Base-by-base conservation (phyloP, 2,888 invertebrate species). In the Cryptosula pallasiana region DNA sequence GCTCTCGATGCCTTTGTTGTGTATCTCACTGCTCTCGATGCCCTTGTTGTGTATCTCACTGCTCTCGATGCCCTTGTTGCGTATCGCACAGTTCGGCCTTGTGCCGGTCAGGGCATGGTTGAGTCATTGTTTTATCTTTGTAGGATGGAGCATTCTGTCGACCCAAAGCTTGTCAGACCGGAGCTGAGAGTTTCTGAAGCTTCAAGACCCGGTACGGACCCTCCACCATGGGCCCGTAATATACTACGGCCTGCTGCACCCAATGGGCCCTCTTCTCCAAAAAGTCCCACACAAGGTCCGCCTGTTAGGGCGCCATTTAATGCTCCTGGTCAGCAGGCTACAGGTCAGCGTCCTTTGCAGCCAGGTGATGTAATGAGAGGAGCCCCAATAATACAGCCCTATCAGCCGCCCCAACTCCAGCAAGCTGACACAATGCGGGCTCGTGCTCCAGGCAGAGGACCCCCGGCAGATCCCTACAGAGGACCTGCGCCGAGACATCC, bases 251-350 rank as follows among this genome's bases (percentile, higher is more conserved):
- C 32, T 34, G 29, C 63, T 32, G 63, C 32, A 3, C 63, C 63
- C 27, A 27, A 13, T 27, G 63, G 63, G 13, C 63, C 34, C 20
- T 27, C 63, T 32, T 63, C 63, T n/a, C 63, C 63, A 9, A 27
- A 27, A 5, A 63, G 63, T 34, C 63, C 63, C 2, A 63, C 63
- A 25, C 20, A 27, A 9, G 29, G 73, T 76, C 27, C 73, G 78
- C 79, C 25, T 72, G 74, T 32, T 74, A 77, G 71, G 76, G n/a
- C n/a, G n/a, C n/a, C n/a, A n/a, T n/a, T n/a, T n/a, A n/a, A n/a
- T n/a, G n/a, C n/a, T n/a, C 76, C 69, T 77, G 72, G 63, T 76
- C 76, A 69, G 89, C 91, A 74, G 91, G 92, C 71, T 91, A 88
- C 89, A 16, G 81, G 75, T 74, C 84, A 76, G 73, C 84, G 78